phyloP scores from a whole-genome alignment of 2,797 vertebrate species.

The Rhabdomys pumilio region DNA sequence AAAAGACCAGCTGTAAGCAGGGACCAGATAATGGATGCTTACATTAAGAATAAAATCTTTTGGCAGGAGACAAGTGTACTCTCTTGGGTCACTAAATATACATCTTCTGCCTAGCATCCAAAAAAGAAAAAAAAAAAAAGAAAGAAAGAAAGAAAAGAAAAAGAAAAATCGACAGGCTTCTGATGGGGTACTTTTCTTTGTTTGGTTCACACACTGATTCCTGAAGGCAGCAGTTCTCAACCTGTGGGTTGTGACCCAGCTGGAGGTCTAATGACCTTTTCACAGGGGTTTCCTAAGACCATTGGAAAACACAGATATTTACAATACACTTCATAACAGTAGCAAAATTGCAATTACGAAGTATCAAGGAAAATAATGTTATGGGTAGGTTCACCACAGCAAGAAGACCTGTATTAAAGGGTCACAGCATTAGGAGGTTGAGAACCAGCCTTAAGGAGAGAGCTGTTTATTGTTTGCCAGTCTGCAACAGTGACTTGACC shows the following conservation, averaged over 20 bases:
- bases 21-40: constrained; percentile 6
- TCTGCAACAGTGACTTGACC: neutral
- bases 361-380: neutral
- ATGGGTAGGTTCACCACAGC: neutral
- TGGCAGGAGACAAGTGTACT: constrained; percentile 48
- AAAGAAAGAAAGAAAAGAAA: too few relatives aligned
- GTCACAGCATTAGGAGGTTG: neutral
- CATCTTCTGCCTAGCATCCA: neutral
- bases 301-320: neutral
- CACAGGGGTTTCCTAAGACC: neutral
- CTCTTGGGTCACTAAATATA: constrained; percentile 61
- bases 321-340: neutral
- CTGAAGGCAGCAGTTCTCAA: neutral
- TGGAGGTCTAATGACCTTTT: neutral
- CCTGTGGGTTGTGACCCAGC: neutral
- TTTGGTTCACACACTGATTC: neutral
- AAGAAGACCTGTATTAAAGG: neutral
- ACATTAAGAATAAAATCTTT: constrained; percentile 57
- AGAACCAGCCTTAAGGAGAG: neutral
- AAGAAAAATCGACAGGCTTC: neutral
- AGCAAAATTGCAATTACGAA: neutral
- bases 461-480: neutral
- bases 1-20: constrained; percentile 7
- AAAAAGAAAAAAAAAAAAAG: neutral
- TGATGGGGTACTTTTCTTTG: neutral